These are phyloP conservation scores for Zeuzera pyrina DNA, from an alignment of 2,888 invertebrate genomes.

Conservation along the genomic window DNA sequence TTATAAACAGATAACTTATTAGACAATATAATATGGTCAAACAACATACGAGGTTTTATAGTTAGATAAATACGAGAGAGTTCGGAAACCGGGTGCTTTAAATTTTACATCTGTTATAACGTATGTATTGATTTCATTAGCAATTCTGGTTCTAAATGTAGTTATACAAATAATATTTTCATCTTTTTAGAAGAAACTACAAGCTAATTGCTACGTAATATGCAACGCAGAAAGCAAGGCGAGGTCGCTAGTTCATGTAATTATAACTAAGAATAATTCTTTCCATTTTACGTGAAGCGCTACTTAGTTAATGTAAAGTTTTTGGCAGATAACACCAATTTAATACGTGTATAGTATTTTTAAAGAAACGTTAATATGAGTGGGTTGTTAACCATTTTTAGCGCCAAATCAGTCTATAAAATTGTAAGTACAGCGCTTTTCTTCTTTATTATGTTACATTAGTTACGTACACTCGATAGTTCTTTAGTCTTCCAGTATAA, in stretches of 20 bases:
- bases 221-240: constrained; percentile 8
- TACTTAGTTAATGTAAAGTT: constrained; percentile 16
- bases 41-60: constrained; percentile 58
- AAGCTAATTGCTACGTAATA: constrained; percentile 1
- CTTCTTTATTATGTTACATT: constrained; percentile 23
- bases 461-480: constrained; percentile 9
- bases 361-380: constrained; percentile 37
- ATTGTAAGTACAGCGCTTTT: constrained; percentile 52
- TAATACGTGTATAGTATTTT: constrained; percentile 49
- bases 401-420: constrained; percentile 38
- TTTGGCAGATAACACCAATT: constrained; percentile 62
- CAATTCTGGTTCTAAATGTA: constrained; percentile 46
- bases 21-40: constrained; percentile 64
- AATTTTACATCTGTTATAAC: constrained; percentile 61
- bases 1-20: too few species aligned
- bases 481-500: constrained; percentile 66
- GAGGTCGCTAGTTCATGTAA: constrained; percentile 10
- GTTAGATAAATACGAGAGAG: constrained; percentile 68
- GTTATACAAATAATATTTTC: constrained; percentile 36
- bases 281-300: constrained; percentile 12
- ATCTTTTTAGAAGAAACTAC: constrained; percentile 20
- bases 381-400: constrained; percentile 39
- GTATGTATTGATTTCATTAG: constrained; percentile 63
- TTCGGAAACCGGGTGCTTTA: constrained; percentile 72
- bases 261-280: constrained; percentile 14